phyloP scores from a whole-genome alignment of 2,888 invertebrate species.

The Dichetophora obliterata region DNA sequence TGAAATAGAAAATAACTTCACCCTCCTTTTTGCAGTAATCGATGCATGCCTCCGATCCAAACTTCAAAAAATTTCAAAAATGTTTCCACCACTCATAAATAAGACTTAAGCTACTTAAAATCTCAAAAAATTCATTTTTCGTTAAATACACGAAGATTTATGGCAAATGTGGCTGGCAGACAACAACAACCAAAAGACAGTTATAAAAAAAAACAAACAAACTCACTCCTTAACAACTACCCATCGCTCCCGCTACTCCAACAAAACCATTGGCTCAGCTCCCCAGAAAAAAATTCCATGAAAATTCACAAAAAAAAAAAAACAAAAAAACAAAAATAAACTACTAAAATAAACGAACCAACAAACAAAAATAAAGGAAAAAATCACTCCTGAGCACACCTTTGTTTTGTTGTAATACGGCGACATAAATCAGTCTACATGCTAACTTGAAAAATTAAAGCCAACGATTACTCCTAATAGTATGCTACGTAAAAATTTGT shows the following conservation, averaged over 20 bases:
- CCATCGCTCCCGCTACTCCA: not conserved
- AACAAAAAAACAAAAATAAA: not conserved
- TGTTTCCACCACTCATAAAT: not conserved
- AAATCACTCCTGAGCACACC: slow-evolving; percentile 53
- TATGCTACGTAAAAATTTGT: slow-evolving; percentile 44
- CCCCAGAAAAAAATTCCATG: not conserved
- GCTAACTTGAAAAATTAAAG: slow-evolving; percentile 40
- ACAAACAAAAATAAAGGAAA: not conserved
- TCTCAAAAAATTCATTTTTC: not conserved
- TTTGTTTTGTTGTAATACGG: slow-evolving; percentile 51
- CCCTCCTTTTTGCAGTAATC: not conserved
- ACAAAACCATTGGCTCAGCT: not conserved
- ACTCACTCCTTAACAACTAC: not conserved
- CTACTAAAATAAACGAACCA: no score
- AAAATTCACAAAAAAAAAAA: not conserved
- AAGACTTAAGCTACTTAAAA: not conserved
- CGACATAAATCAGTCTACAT: slow-evolving; percentile 55
- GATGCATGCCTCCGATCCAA: not conserved
- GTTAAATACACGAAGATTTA: slow-evolving; percentile 13
- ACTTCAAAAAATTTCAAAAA: no score
- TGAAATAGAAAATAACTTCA: no score
- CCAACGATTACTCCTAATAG: slow-evolving; percentile 36
- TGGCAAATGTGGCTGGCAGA: not conserved
- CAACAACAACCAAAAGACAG: not conserved
- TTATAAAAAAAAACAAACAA: not conserved